Base-by-base conservation (phyloP, 2,888 invertebrate genomes). In the Leptinotarsa juncta region DNA sequence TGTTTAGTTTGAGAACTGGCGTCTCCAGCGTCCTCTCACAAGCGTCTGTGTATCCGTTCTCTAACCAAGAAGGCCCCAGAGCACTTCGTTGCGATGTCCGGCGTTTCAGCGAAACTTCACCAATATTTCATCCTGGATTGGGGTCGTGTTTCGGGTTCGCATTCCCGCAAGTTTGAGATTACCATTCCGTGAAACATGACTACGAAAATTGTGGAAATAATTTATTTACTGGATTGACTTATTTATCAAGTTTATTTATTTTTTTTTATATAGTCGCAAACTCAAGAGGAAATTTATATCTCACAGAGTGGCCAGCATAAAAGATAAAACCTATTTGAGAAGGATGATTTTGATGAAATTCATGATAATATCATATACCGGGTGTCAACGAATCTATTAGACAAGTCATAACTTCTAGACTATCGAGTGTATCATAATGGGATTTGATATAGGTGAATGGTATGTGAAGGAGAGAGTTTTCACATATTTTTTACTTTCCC, bases 21-120 rank as follows among this genome's bases (percentile, higher is more conserved):
- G 32, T 55, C 53, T 55, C 70, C 48, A 70, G 42, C 49, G 55
- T 70, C 62, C 60, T 70, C 48, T 70, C 48, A 20, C 26, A 26
- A 60, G 60, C 60, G 60, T 26, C 60, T 78, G 80, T 79, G 79
- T 80, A 82, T 82, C 81, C 82, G 79, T 76, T 79, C 77, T 76
- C 78, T 76, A 74, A 74, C 75, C 72, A 77, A 76, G 78, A 75
- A 78, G 73, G 76, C 78, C 80, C 81, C 74, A 75, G 80, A 82
- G 84, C 83, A 82, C 83, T 83, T 81, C 80, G 81, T 80, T 82
- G 81, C 84, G 82, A 82, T 83, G 85, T 85, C 85, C 85, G 84
- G 84, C 83, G 82, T 83, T 84, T 85, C 82, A 83, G 75, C 82
- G 80, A 84, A 85, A 85, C 84, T 84, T 84, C 81, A 77, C 80